Evolutionary conservation across 2,888 invertebrate genomes (phyloP), one percentile per base, ranked within the genome.

Genomic region (Acleris holmiana): DNA sequence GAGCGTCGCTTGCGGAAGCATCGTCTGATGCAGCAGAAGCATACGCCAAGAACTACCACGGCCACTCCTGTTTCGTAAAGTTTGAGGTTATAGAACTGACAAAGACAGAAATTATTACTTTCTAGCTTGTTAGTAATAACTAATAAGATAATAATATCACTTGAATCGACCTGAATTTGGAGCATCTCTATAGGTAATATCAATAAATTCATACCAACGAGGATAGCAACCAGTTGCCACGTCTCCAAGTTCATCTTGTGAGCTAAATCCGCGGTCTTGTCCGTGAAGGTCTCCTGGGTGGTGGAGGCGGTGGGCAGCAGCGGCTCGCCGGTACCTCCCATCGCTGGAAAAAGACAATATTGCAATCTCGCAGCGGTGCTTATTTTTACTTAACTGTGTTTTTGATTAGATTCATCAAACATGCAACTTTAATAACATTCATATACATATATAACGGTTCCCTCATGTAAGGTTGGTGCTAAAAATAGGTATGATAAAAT

Each of bases 11-110:
- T 98, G 86, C 97, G 96, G 94, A 96, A 97, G 91, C 97, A 98
- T 93, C 98, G 94, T 85, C 98, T 94, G 92, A 98, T 97, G 93
- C 98, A 98, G 93, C 97, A 97, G 93, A 97, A 96, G 92, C 97
- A 97, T 77, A 98, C 94, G 69, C 96, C 96, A 75, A 98, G 94
- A 75, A 98, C 94, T 75, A 97, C 93, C 67, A 96, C 93, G 72
- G 94, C 95, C 68, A 98, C 94, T 77, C 94, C 96, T 96, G 79
- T 6, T 74, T 35, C n/a, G 2, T 6, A 51, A 50, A 17, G 44
- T 23, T 44, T 4, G 13, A 35, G 15, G 13, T 7, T 17, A 15
- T 15, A 25, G 13, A 49, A 23, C 41, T 19, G 19, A 18, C 2
- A n/a, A 44, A 17, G 8, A 18, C 18, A 47, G 29, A 29, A 23